Base-by-base conservation (phyloP, 2,888 invertebrate genomes). In the Xestia c-nigrum region DNA sequence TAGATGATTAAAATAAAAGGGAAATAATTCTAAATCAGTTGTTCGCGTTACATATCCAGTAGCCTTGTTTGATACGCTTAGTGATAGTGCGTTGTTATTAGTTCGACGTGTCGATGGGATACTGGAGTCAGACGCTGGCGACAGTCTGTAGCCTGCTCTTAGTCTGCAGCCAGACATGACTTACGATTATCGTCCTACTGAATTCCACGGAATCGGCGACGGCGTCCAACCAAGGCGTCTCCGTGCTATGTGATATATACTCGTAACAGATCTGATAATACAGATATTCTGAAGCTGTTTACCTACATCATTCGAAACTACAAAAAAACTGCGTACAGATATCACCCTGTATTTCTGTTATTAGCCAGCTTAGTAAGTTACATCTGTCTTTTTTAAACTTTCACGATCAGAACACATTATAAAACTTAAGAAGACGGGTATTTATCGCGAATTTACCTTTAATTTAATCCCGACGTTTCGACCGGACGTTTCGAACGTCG, bases 1-100 rank as follows among this genome's bases (percentile, higher is more conserved):
- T 72, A 68, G 52, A 72, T 76, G 63, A 46, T 40, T 24, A 43
- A 24, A 19, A 43, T 59, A 64, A 71, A 69, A 59, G 19, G 16
- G 55, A 64, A 67, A 55, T 68, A 71, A 76, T 46, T 64, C 21
- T 55, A 72, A 59, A 74, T 76, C 76, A 78, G 74, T 81, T 84
- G 50, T 81, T 79, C 59, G 79, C 78, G 72, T 79, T 72, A 86
- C 84, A 86, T 88, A 86, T 86, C 86, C 68, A 79, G 72, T 82
- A 81, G 78, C 67, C 70, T 84, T 79, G 80, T 80, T 78, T 74
- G 57, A 66, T 73, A 80, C n/a, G 75, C 76, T 76, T 80, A 76
- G 66, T 76, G 64, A 61, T 74, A 73, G 66, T 74, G 57, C 71
- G 40, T 80, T 86, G 72, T 77, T 73, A 75, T 74, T 72, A 72